Conservation (phyloP, 2,888 invertebrate species). For the Tipula helvola region DNA sequence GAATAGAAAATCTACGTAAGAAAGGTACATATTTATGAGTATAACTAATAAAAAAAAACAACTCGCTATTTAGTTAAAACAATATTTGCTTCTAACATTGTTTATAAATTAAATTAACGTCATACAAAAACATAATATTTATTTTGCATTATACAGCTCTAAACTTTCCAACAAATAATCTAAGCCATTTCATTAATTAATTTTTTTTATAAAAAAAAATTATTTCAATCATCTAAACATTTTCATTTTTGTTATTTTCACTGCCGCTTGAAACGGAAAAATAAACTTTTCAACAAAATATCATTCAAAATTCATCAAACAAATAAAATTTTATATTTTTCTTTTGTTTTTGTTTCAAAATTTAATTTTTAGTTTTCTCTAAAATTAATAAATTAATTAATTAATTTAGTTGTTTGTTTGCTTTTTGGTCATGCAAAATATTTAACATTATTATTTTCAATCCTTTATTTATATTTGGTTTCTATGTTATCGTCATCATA, state of each 20-base stretch:
- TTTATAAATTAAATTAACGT: background rate
- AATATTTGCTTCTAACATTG: background rate
- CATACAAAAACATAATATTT: background rate
- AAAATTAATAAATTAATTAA: background rate
- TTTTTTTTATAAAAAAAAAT: no score
- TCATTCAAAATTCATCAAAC: background rate
- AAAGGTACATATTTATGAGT: no score
- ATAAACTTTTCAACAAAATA: background rate
- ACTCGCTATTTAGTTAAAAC: background rate
- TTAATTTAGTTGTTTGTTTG: background rate
- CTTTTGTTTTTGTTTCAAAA: background rate
- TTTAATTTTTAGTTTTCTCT: background rate
- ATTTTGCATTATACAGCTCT: background rate
- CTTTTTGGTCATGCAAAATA: background rate
- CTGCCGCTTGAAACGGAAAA: background rate
- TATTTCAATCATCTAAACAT: background rate
- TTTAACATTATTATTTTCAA: background rate
- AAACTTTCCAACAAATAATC: background rate
- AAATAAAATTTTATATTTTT: background rate
- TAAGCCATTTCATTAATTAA: background rate
- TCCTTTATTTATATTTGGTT: background rate
- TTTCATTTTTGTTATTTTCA: background rate
- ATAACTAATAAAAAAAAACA: background rate
- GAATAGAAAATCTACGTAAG: no score
- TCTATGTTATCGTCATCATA: background rate